These are phyloP conservation scores for Nettapus auritus DNA, from an alignment of 2,113 vertebrate genomes.

Conservation along the genomic window DNA sequence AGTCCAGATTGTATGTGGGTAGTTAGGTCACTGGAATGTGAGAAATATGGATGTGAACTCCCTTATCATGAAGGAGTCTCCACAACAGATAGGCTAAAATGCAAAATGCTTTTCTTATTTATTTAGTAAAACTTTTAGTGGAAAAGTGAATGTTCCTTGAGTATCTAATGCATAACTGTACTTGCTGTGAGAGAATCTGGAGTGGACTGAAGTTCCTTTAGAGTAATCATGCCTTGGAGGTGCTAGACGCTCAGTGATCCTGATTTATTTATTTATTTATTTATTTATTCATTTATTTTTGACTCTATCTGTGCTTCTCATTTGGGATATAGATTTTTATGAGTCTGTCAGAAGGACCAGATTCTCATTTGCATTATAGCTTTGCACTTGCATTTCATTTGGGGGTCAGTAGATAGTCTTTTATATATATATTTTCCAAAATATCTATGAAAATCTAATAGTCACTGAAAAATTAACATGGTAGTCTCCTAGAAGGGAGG, in stretches of 20 bases:
- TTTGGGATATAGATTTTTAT: background rate
- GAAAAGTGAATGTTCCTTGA: background rate
- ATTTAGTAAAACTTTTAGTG: background rate
- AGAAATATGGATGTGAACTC: background rate
- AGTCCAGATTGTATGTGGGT: background rate
- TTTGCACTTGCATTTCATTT: background rate
- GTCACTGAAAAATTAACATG: background rate
- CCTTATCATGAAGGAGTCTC: background rate
- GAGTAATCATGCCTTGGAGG: background rate
- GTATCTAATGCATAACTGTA: background rate
- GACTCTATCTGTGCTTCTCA: background rate
- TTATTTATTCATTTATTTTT: background rate
- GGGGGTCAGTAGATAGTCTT: background rate
- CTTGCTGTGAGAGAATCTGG: background rate
- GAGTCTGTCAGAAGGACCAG: background rate
- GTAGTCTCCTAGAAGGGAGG: background rate
- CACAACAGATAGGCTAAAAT: background rate
- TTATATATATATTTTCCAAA: background rate
- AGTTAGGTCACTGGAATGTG: background rate
- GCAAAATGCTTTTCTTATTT: background rate
- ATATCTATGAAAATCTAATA: background rate
- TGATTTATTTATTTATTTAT: background rate
- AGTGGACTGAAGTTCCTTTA: background rate
- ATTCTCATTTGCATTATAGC: background rate
- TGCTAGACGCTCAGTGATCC: background rate